phyloP scores from a whole-genome alignment of 2,888 invertebrate species.

The Latheticus oryzae region DNA sequence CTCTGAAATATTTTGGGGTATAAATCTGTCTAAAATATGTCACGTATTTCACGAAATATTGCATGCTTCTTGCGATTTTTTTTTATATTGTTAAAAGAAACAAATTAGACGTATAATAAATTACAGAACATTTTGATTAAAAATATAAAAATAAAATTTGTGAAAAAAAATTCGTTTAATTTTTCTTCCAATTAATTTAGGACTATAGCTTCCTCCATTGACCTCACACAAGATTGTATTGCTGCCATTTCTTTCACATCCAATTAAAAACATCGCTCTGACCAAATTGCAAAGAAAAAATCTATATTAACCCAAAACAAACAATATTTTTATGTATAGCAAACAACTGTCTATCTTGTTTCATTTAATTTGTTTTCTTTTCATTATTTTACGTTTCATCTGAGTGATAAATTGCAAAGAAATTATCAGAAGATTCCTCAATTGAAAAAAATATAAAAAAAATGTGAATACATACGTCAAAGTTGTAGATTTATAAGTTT shows the following conservation, averaged over 20 bases:
- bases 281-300: conserved; percentile 12
- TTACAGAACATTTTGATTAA: no score
- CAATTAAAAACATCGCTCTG: conserved; percentile 5
- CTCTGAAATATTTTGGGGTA: no score
- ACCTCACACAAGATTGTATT: conserved; percentile 18
- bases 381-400: conserved; percentile 21
- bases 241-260: conserved; percentile 8
- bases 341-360: conserved; percentile 17
- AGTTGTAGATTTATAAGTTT: background rate
- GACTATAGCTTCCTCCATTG: conserved; percentile 16
- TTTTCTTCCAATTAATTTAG: conserved; percentile 23
- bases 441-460: conserved; percentile 7
- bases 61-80: no score
- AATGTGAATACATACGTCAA: conserved; percentile 13
- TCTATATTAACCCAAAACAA: background rate
- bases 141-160: no score
- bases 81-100: no score
- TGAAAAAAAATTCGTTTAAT: no score
- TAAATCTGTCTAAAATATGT: no score
- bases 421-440: conserved; percentile 12
- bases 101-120: no score
- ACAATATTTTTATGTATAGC: conserved; percentile 8
- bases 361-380: conserved; percentile 30
- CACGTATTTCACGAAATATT: no score
- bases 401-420: conserved; percentile 11